Conservation (phyloP, 2,113 vertebrate species). For the Lepisosteus oculatus region DNA sequence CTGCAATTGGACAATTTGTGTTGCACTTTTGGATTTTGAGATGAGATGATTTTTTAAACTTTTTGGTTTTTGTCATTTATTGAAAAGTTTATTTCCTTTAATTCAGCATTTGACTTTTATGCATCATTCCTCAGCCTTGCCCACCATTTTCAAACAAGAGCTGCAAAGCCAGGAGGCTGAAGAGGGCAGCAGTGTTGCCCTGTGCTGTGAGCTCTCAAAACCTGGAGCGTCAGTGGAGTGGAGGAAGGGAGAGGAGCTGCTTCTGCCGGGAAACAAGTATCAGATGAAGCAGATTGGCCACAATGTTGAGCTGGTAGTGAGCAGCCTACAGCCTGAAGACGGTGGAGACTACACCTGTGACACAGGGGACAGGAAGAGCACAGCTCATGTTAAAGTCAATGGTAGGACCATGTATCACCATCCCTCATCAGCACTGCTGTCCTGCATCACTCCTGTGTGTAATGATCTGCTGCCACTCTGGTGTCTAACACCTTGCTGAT, state of each 20-base stretch:
- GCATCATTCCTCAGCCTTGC: constrained; percentile 59
- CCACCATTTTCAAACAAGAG: constrained; percentile 70
- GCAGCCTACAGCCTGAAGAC: constrained; percentile 38
- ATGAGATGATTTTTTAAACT: too few relatives aligned
- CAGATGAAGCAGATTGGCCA: constrained; percentile 41
- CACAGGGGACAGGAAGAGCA: too few relatives aligned
- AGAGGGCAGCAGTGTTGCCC: constrained; percentile 68
- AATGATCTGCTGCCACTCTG: too few relatives aligned
- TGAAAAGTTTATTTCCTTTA: too few relatives aligned
- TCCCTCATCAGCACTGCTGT: too few relatives aligned
- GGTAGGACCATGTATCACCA: too few relatives aligned
- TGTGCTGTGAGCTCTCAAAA: constrained; percentile 83
- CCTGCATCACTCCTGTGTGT: too few relatives aligned
- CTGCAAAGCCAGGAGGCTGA: constrained; percentile 74
- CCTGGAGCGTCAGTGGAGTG: constrained; percentile 67
- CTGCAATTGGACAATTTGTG: too few relatives aligned
- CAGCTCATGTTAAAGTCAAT: too few relatives aligned
- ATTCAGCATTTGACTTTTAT: neutral
- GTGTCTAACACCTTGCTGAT: too few relatives aligned
- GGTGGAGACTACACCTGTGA: constrained; percentile 25
- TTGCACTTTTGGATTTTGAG: too few relatives aligned
- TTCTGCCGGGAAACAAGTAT: constrained; percentile 53
- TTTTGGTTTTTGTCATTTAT: too few relatives aligned
- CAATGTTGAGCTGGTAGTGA: constrained; percentile 49
- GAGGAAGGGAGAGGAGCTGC: constrained; percentile 30